phyloP scores from a whole-genome alignment of 1,140 invertebrate species.

The Bombyx mandarina region DNA sequence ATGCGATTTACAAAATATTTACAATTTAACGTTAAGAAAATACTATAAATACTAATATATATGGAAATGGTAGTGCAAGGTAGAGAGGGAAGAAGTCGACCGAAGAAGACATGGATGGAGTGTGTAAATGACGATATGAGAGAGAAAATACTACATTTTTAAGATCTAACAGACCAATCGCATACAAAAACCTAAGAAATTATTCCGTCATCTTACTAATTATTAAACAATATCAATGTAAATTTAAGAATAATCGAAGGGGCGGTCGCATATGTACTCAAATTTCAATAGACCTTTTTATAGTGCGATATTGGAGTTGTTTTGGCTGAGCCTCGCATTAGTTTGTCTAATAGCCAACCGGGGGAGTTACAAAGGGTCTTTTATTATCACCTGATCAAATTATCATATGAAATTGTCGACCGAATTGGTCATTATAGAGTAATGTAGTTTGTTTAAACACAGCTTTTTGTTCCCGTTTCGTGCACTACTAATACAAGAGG shows the following conservation, averaged over 20 bases:
- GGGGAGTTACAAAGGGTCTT: conserved; percentile 20
- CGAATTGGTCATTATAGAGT: conserved; percentile 47
- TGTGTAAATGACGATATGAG: no score
- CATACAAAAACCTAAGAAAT: no score
- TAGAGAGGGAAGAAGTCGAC: no score
- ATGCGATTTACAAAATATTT: no score
- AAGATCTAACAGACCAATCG: no score
- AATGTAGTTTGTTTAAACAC: conserved; percentile 58
- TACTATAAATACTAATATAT: no score
- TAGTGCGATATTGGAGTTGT: conserved; percentile 45
- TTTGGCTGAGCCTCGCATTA: conserved; percentile 58
- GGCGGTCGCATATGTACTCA: conserved; percentile 30
- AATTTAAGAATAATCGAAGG: conserved; percentile 52
- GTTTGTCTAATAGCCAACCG: conserved; percentile 44
- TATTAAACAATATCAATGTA: conserved; percentile 28
- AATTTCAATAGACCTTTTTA: conserved; percentile 47
- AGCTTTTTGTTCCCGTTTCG: conserved; percentile 30
- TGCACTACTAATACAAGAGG: conserved; percentile 28
- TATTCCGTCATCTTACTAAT: no score
- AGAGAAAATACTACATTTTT: no score
- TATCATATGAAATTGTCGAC: conserved; percentile 51
- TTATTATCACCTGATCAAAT: conserved; percentile 47
- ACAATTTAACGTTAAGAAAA: no score
- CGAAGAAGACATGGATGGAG: no score
- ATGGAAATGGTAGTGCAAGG: no score